Evolutionary conservation across 2,888 invertebrate genomes (phyloP).

Genomic region (Hydraecia micacea): DNA sequence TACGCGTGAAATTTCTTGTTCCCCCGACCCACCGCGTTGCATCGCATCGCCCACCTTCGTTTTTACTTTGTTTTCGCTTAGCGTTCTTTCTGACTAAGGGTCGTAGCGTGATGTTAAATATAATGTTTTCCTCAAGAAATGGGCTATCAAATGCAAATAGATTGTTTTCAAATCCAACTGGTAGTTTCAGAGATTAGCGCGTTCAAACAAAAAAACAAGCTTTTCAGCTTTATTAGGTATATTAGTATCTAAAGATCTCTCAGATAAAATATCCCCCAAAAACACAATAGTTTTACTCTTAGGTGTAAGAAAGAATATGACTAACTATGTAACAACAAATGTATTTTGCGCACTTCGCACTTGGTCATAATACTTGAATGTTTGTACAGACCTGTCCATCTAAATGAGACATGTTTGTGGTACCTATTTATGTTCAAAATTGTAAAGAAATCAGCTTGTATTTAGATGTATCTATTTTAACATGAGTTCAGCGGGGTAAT

Average conservation of each 20-base stretch:
- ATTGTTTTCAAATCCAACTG: neutral
- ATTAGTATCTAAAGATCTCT: neutral
- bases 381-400: conserved; percentile 36
- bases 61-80: neutral
- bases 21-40: neutral
- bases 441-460: conserved; percentile 5
- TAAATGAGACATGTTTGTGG: conserved; percentile 35
- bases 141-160: neutral
- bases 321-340: conserved; percentile 1
- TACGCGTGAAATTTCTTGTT: neutral
- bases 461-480: conserved; percentile 6
- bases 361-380: conserved; percentile 30
- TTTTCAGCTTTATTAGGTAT: neutral
- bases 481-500: neutral
- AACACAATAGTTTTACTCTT: neutral
- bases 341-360: conserved; percentile 17
- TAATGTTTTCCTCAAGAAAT: neutral
- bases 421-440: conserved; percentile 21
- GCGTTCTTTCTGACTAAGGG: neutral
- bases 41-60: neutral
- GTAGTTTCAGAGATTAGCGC: neutral
- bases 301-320: neutral
- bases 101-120: neutral
- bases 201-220: neutral
- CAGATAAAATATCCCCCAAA: neutral